Conservation (phyloP, 2,888 invertebrate genomes). For the Prionchulus punctatus region DNA sequence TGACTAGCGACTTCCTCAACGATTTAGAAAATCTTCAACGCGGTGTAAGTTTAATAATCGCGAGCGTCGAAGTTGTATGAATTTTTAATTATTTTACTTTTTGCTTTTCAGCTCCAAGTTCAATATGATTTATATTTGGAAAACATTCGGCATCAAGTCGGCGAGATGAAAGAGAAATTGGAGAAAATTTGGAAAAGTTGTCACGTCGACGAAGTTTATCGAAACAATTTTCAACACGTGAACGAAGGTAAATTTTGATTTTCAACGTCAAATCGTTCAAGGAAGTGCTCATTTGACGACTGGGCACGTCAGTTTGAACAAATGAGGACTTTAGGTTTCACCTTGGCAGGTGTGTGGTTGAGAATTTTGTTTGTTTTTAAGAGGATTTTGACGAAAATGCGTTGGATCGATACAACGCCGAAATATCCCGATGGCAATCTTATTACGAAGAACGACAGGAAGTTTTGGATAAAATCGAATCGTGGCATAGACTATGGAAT, state of each 20-base stretch:
- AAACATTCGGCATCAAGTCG: background rate
- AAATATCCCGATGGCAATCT: background rate
- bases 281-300: too few species aligned
- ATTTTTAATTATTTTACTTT: background rate
- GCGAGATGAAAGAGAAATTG: background rate
- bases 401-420: background rate
- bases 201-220: background rate
- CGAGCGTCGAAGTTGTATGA: background rate
- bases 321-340: too few species aligned
- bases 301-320: too few species aligned
- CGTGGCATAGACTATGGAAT: background rate
- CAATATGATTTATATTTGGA: background rate
- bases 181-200: background rate
- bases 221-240: background rate
- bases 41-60: background rate
- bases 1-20: background rate
- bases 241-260: background rate
- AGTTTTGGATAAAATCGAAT: background rate
- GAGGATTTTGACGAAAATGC: constrained; percentile 4
- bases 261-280: too few species aligned
- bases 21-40: background rate
- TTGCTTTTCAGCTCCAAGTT: background rate
- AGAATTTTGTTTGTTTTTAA: background rate
- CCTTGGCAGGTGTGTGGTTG: too few species aligned
- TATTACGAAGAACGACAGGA: background rate